Percentiles rank a stretch among this genome's conserved stretches.
phyloP scores from a whole-genome alignment of 2,797 vertebrate species.

The Sebastes oblongus region DNA sequence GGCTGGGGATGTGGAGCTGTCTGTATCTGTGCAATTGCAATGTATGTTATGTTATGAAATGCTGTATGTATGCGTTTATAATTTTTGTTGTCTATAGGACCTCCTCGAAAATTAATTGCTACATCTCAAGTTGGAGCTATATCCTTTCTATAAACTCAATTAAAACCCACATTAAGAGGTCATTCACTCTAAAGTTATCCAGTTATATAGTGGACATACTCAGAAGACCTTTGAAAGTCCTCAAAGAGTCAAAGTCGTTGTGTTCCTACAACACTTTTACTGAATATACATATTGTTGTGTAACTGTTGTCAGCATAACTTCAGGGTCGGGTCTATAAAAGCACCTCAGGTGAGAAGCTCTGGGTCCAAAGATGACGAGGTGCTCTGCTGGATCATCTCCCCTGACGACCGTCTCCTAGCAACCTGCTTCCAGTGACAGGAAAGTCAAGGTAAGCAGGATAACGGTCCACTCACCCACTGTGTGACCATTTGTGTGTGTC shows the following conservation, averaged over 20 bases:
- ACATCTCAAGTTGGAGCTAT: too few relatives aligned
- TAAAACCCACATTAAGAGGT: background rate
- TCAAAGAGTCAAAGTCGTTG: background rate
- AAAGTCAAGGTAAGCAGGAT: constrained; percentile 87
- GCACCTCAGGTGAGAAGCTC: constrained; percentile 83
- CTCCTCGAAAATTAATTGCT: too few relatives aligned
- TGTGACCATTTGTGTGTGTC: background rate
- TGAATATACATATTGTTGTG: background rate
- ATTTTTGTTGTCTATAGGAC: too few relatives aligned
- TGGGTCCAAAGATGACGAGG: constrained; percentile 90
- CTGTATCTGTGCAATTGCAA: too few relatives aligned
- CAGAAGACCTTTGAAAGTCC: too few relatives aligned
- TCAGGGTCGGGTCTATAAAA: constrained; percentile 87
- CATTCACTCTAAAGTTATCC: background rate
- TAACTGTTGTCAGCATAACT: background rate
- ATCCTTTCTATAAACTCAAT: too few relatives aligned
- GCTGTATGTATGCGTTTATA: too few relatives aligned
- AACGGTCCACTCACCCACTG: background rate
- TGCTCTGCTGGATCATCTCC: constrained; percentile 92
- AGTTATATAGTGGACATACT: background rate
- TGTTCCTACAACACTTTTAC: background rate
- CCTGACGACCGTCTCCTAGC: constrained; percentile 88
- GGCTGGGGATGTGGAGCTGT: too few relatives aligned
- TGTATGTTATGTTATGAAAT: too few relatives aligned
- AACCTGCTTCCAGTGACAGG: constrained; percentile 93